Percentiles rank a stretch among this genome's conserved stretches.
Evolutionary conservation across 2,797 vertebrate species (phyloP).

Genomic region (Galago senegalensis): DNA sequence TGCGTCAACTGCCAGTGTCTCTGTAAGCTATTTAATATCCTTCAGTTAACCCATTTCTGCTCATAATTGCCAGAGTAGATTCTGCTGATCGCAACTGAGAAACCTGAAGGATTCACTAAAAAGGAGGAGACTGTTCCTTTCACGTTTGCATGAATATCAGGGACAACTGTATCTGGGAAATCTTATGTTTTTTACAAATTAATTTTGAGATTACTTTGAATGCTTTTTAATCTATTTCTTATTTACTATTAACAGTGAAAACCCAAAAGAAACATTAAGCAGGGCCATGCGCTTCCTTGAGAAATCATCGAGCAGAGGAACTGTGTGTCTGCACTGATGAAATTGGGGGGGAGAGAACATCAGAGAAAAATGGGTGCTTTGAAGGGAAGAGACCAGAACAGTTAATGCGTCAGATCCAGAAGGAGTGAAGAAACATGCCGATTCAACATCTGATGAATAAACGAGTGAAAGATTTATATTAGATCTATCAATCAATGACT

Average conservation of each 20-base stretch:
- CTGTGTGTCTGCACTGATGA: not conserved
- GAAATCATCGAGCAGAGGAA: not conserved
- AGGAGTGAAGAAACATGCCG: not conserved
- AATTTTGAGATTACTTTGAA: conserved; percentile 10
- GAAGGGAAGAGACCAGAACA: not conserved
- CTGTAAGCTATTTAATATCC: not conserved
- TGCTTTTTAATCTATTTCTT: not conserved
- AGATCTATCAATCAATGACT: not conserved
- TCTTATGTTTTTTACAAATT: not conserved
- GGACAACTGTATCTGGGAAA: not conserved
- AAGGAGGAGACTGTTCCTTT: not conserved
- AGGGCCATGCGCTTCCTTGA: not conserved
- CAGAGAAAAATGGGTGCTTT: not conserved
- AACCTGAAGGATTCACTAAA: not conserved
- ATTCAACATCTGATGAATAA: conserved; percentile 32
- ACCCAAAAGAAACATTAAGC: not conserved
- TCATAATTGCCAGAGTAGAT: not conserved
- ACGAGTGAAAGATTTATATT: not conserved
- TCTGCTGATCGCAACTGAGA: not conserved
- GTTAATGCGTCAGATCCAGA: not conserved
- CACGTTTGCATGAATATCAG: not conserved
- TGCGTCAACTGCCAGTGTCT: not conserved
- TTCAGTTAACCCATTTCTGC: not conserved
- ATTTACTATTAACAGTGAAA: conserved; percentile 15
- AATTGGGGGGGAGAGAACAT: not conserved